Base-by-base conservation (phyloP, 2,113 vertebrate species). In the Callionymus lyra region DNA sequence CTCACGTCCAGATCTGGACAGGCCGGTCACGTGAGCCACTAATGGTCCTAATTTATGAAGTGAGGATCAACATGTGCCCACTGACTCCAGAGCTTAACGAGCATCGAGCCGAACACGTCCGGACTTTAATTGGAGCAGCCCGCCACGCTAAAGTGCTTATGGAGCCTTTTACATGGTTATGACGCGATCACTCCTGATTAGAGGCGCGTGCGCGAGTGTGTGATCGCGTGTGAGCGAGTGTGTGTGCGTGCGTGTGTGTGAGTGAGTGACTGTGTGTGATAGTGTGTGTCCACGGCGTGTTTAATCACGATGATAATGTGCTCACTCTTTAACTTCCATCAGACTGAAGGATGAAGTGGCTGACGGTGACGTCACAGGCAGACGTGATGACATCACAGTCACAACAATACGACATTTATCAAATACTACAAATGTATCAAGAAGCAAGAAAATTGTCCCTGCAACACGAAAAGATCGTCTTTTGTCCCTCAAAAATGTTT, bases 21-120 rank as follows among this genome's bases (percentile, higher is more conserved):
- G 70, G 57, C 31, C 57, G 49, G 59, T 65, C 72, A 61, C 31
- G 66, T 77, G 73, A 56, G 63, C 73, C 59, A 57, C 74, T 81
- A 79, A 81, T 81, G 76, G 76, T 66, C 72, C 60, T 79, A 76
- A 79, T 82, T 81, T 80, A 82, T 80, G 80, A 82, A 58, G 80
- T 82, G 80, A 72, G 67, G 67, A 81, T 70, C 74, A 79, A 79
- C 80, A 77, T 77, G 75, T 48, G 69, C 75, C 74, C 75, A 75
- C 73, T 76, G 73, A 77, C 72, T 79, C 76, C 74, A 79, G 76
- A 74, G 73, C 76, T 75, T 82, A 82, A 80, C 70, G 80, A 82
- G 73, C 77, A 79, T 65, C 68, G 78, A 82, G 80, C 68, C 72
- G 59, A 62, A 78, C 80, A 81, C 77, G 76, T 82, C 77, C 77